phyloP scores from a whole-genome alignment of 2,888 invertebrate genomes.

The Atrina japonica region DNA sequence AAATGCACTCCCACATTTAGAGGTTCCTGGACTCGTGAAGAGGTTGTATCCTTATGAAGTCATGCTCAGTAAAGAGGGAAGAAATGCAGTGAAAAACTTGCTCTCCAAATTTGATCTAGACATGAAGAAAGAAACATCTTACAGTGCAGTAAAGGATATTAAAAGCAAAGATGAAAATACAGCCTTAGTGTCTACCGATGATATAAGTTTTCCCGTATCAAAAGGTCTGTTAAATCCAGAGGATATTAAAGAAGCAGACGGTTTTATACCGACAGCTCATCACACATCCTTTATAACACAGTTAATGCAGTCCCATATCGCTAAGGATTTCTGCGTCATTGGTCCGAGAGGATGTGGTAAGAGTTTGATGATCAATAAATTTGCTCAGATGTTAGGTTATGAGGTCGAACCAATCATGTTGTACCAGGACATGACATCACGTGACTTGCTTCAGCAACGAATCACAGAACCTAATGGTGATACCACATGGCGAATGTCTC shows the following conservation, averaged over 20 bases:
- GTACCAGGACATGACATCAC: slow-evolving; percentile 97
- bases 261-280: slow-evolving; percentile 87
- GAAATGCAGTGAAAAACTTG: slow-evolving; percentile 84
- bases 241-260: slow-evolving; percentile 8
- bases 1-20: slow-evolving; percentile 86
- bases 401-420: slow-evolving; percentile 93
- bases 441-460: slow-evolving; percentile 95
- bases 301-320: slow-evolving; percentile 89
- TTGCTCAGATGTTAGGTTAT: slow-evolving; percentile 89
- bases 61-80: slow-evolving; percentile 89
- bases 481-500: slow-evolving; percentile 96
- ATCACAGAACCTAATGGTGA: slow-evolving; percentile 92
- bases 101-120: slow-evolving; percentile 36
- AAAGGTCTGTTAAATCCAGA: slow-evolving; percentile 14
- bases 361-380: slow-evolving; percentile 88
- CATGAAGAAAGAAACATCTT: slow-evolving; percentile 22
- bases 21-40: slow-evolving; percentile 87
- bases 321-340: slow-evolving; percentile 92
- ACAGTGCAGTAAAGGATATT: slow-evolving; percentile 8
- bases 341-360: slow-evolving; percentile 97
- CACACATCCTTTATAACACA: slow-evolving; percentile 90
- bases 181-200: background rate
- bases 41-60: slow-evolving; percentile 92
- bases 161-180: slow-evolving; percentile 15
- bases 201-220: background rate